These are phyloP conservation scores for Siniperca undulata DNA, from an alignment of 2,797 vertebrate species.

Conservation along the genomic window DNA sequence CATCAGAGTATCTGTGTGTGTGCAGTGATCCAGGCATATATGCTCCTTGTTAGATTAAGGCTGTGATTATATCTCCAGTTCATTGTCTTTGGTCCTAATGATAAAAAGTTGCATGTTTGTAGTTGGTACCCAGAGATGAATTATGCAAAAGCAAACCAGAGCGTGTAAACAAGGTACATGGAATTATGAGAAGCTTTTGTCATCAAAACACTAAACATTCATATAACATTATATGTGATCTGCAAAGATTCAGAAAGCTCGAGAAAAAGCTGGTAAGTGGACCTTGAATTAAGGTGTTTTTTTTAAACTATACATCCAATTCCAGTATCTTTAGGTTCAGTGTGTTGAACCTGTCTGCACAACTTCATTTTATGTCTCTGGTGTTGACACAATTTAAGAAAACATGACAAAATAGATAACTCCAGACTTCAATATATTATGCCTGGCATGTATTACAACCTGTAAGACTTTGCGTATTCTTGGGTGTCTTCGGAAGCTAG, in stretches of 20 bases:
- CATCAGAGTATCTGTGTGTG: conserved; percentile 46
- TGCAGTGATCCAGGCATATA: conserved; percentile 13
- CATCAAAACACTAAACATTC: conserved; percentile 1
- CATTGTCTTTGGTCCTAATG: not conserved
- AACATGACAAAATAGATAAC: conserved; percentile 18
- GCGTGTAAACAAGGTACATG: conserved; percentile 20
- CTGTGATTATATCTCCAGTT: conserved; percentile 6
- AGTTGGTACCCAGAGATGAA: not conserved
- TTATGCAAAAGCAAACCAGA: conserved; percentile 22
- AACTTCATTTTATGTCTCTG: conserved; percentile 4
- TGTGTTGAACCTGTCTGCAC: conserved; percentile 5
- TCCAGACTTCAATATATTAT: not conserved
- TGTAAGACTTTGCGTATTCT: not conserved
- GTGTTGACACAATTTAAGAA: conserved; percentile 12
- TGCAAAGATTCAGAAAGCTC: not conserved
- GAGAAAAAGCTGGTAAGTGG: not conserved
- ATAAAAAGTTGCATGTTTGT: not conserved
- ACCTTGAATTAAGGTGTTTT: not conserved
- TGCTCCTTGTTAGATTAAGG: conserved; percentile 10
- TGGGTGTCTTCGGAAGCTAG: conserved; percentile 33
- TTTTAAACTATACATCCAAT: conserved; percentile 1
- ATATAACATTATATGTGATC: not conserved
- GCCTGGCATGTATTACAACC: not conserved
- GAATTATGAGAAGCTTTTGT: not conserved
- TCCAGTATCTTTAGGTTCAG: not conserved